A percentile compares a stretch with the other conserved stretches of the same genome.
phyloP scores from a whole-genome alignment of 2,113 vertebrate genomes.

The Burhinus bistriatus region DNA sequence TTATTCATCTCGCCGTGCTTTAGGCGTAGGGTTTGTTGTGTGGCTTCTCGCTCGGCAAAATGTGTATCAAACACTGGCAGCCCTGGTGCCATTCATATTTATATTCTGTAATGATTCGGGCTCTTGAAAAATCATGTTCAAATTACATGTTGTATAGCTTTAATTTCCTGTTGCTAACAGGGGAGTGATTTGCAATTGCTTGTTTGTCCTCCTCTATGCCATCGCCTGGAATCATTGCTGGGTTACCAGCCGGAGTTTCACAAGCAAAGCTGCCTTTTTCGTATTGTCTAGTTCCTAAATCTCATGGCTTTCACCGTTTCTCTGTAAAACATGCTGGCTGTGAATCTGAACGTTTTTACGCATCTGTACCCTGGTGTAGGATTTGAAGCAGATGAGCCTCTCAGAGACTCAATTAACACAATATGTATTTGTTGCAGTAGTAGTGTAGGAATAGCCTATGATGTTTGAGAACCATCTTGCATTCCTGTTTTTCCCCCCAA shows the following conservation, averaged over 20 bases:
- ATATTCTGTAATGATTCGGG: conserved; percentile 20
- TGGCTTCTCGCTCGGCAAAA: background rate
- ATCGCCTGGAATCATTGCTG: background rate
- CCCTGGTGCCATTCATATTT: conserved; percentile 2
- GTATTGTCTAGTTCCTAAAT: background rate
- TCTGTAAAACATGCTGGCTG: background rate
- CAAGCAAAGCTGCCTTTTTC: background rate
- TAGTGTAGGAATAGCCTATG: background rate
- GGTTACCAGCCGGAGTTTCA: background rate
- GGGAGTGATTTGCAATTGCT: conserved; percentile 13
- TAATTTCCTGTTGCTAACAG: conserved; percentile 30
- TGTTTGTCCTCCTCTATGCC: conserved; percentile 5
- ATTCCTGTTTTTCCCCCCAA: background rate
- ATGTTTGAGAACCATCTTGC: background rate
- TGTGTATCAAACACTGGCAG: background rate
- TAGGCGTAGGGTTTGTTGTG: background rate
- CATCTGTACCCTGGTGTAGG: rapidly evolving
- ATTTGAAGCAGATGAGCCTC: background rate
- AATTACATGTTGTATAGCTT: conserved; percentile 26
- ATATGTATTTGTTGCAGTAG: background rate
- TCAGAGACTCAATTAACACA: background rate
- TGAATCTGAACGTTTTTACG: background rate
- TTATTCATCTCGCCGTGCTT: background rate
- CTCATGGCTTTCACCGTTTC: background rate
- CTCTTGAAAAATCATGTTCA: conserved; percentile 40